Evolutionary conservation across 2,113 vertebrate species (phyloP), one percentile per base, ranked within the genome.

Genomic region (Rousettus leschenaultii): DNA sequence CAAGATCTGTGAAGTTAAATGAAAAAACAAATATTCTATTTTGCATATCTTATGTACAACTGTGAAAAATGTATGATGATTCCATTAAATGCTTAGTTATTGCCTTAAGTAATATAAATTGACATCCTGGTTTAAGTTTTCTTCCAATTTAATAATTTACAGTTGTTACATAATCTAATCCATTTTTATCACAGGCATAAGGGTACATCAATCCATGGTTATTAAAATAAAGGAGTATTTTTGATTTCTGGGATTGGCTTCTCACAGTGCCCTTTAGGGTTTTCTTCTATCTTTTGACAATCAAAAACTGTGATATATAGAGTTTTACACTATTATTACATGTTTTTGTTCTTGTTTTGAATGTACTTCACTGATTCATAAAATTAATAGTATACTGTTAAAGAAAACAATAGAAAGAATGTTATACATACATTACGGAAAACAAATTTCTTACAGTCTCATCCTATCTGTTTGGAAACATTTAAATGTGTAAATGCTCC

Each of bases 1-100:
- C 57, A 97, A 98, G 73, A 98, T 95, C 99, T 99, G 97, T 33
- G 97, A 97, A 96, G 70, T 96, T 92, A 98, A 98, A 75, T 70
- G n/a, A 85, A 91, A 97, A 95, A 96, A 53, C 87, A 97, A 0
- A 1, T 75, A 80, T 83, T 96, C 82, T 83, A 96, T 94, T 97
- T 97, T 78, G 82, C 53, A 86, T 68, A 65, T 87, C 26, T 86
- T 94, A 40, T 3, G 26, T 70, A 94, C 61, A 96, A 33, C 18
- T 97, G 61, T 93, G 30, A 80, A 77, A 79, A 85, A 85, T 61
- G 28, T 21, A 1, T 3, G 80, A 7, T 89, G 63, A 71, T 55
- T 84, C 21, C 30, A 86, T 89, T 91, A 95, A 83, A 51, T 89
- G 48, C 57, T 86, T 89, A 74, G 65, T 65, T 79, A 85, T 53